These are phyloP conservation scores for Australoheros scitulus DNA, from an alignment of 2,113 vertebrate species.

Conservation along the genomic window DNA sequence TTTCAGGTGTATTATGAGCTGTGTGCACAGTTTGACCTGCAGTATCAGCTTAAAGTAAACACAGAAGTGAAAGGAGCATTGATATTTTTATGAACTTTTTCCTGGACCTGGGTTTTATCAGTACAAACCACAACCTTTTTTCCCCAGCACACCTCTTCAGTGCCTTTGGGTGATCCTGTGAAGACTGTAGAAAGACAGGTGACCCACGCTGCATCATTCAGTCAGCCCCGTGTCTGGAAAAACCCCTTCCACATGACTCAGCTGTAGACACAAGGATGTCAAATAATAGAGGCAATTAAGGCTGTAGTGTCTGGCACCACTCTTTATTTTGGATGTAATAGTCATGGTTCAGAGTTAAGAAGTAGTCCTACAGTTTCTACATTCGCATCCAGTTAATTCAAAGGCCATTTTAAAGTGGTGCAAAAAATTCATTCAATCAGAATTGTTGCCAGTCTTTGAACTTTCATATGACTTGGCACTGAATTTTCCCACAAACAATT, in stretches of 20 bases:
- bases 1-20: neutral
- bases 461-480: neutral
- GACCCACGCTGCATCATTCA: constrained; percentile 41
- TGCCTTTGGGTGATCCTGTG: constrained; percentile 56
- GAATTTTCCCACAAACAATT: neutral
- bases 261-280: neutral
- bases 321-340: neutral
- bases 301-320: neutral
- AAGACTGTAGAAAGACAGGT: constrained; percentile 46
- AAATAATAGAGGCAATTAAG: neutral
- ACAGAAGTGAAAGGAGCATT: neutral
- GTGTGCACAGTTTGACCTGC: neutral
- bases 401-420: neutral
- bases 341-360: neutral
- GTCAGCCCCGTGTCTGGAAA: neutral
- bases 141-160: constrained; percentile 16
- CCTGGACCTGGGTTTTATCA: neutral
- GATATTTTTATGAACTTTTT: neutral
- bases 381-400: neutral
- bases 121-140: neutral
- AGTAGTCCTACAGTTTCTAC: neutral
- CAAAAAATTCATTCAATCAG: neutral
- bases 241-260: neutral
- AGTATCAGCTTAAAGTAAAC: neutral
- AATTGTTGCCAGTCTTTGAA: neutral